Evolutionary conservation across 2,113 vertebrate species (phyloP).

Genomic region (Syngnathoides biaculeatus): DNA sequence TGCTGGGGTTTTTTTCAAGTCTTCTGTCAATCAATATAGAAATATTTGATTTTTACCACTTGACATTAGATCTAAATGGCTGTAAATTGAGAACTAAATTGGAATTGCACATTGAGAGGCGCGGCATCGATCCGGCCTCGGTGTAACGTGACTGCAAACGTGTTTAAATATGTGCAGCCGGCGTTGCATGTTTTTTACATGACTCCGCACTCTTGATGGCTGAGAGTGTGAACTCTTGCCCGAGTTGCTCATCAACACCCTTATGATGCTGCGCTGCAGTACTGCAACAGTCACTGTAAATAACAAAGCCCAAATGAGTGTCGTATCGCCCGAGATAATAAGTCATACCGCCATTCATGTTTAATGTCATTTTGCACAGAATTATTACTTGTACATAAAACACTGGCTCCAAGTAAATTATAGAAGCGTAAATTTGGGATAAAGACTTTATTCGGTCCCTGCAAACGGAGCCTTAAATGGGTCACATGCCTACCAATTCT

Average conservation of each 20-base stretch:
- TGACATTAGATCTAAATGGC: background rate
- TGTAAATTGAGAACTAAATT: background rate
- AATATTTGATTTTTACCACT: background rate
- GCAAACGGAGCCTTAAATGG: conserved; percentile 7
- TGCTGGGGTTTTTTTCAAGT: no score
- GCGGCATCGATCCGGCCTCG: background rate
- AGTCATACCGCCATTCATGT: conserved; percentile 51
- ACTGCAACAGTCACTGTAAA: conserved; percentile 47
- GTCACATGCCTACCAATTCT: background rate
- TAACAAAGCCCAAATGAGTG: conserved; percentile 43
- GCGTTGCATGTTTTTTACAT: conserved; percentile 8
- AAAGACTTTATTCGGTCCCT: conserved; percentile 21
- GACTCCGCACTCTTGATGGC: conserved; percentile 20
- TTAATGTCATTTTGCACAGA: conserved; percentile 52
- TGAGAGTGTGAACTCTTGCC: conserved; percentile 34
- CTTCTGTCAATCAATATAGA: no score
- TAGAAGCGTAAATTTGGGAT: conserved; percentile 20
- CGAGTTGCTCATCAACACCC: conserved; percentile 37
- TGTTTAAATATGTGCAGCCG: conserved; percentile 9
- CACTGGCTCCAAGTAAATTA: conserved; percentile 44
- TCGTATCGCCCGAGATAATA: conserved; percentile 50
- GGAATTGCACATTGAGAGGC: background rate
- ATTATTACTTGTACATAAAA: conserved; percentile 49
- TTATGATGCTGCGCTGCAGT: conserved; percentile 22
- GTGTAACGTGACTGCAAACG: background rate